Conservation (phyloP, 2,797 vertebrate genomes). For the Acrocephalus scirpaceus region DNA sequence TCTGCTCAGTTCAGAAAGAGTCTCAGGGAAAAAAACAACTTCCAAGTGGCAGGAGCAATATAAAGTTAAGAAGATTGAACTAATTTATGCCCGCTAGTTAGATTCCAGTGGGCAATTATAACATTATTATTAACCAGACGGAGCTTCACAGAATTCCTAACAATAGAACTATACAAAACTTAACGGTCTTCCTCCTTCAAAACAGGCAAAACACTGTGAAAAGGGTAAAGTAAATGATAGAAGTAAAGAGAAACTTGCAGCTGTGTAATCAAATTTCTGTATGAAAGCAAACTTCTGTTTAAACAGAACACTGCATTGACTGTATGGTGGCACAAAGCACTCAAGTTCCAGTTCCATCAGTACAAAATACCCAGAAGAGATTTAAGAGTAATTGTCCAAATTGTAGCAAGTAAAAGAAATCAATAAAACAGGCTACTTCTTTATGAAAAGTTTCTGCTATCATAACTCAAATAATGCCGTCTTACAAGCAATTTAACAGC, state of each 20-base stretch:
- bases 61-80: background rate
- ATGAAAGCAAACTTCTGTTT: background rate
- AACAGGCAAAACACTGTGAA: background rate
- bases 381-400: background rate
- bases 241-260: background rate
- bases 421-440: background rate
- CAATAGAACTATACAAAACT: background rate
- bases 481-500: background rate
- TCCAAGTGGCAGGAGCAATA: background rate
- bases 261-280: background rate
- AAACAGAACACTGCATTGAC: background rate
- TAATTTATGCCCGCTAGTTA: background rate
- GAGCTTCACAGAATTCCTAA: background rate
- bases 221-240: background rate
- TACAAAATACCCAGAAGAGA: background rate
- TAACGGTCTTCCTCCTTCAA: background rate
- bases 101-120: background rate
- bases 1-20: background rate
- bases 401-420: background rate
- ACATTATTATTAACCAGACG: background rate
- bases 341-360: background rate
- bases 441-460: background rate
- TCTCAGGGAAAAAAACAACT: background rate
- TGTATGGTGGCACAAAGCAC: background rate
- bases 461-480: background rate